phyloP scores from a whole-genome alignment of 2,888 invertebrate genomes.

The Ashinkailepas kermadecensis region DNA sequence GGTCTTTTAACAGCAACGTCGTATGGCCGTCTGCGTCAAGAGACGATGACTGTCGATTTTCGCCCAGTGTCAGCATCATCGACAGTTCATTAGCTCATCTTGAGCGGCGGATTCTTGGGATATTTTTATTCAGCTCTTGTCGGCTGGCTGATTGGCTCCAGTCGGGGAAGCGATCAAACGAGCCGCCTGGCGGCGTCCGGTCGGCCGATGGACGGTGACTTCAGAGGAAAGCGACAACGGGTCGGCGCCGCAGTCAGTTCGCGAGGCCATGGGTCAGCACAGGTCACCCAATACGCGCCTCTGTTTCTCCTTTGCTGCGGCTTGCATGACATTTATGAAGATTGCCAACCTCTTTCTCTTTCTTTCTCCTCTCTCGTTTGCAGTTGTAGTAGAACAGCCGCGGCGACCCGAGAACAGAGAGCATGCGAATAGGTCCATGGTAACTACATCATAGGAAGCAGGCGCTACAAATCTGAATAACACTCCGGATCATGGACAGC shows the following conservation, averaged over 20 bases:
- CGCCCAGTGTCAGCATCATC: not conserved
- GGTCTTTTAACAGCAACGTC: not conserved
- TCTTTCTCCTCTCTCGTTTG: not conserved
- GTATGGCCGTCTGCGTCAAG: not conserved
- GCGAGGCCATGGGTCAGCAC: not conserved
- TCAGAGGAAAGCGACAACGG: not conserved
- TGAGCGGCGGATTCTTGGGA: slow-evolving; percentile 3
- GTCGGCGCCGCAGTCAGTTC: not conserved
- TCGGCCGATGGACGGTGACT: not conserved
- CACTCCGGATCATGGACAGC: not conserved
- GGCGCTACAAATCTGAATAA: not conserved
- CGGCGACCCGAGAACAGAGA: too few relatives aligned
- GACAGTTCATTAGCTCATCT: slow-evolving; percentile 4
- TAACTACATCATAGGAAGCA: too few relatives aligned
- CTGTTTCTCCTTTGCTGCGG: not conserved
- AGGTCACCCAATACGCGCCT: not conserved
- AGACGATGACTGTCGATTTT: not conserved
- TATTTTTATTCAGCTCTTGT: not conserved
- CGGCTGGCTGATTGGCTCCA: not conserved
- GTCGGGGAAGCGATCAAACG: not conserved
- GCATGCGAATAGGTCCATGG: too few relatives aligned
- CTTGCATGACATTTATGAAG: not conserved
- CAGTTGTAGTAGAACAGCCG: not conserved
- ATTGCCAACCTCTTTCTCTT: not conserved
- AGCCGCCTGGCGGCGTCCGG: not conserved